Conservation (phyloP, 2,797 vertebrate genomes). For the Xenopus petersii region DNA sequence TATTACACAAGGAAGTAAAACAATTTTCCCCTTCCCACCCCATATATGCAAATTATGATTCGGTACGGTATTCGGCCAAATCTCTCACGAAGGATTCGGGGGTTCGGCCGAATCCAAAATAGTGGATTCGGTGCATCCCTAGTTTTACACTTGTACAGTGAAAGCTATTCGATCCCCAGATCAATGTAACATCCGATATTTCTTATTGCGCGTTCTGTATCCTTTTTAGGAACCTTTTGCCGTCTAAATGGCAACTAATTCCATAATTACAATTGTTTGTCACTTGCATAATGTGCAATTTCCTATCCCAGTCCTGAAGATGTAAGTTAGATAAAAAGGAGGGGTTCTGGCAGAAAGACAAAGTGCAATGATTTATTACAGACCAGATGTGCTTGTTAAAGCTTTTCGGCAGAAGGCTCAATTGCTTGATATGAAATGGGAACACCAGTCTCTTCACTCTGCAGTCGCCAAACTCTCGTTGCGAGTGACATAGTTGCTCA, state of each 20-base stretch:
- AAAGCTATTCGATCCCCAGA: conserved; percentile 69
- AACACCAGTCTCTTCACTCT: conserved; percentile 53
- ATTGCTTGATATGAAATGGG: conserved; percentile 66
- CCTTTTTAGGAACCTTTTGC: conserved; percentile 61
- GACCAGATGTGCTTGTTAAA: conserved; percentile 84
- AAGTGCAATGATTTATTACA: conserved; percentile 88
- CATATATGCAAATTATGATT: too few relatives aligned
- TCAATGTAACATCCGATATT: conserved; percentile 76
- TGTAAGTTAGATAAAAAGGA: conserved; percentile 88
- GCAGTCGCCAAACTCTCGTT: conserved; percentile 58
- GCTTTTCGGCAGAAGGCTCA: conserved; percentile 67
- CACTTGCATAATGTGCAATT: conserved; percentile 84
- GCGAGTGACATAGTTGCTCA: conserved; percentile 63
- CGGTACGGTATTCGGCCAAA: too few relatives aligned
- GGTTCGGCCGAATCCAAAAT: too few relatives aligned
- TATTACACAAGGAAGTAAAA: too few relatives aligned
- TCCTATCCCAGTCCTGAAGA: conserved; percentile 86
- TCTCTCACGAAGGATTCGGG: too few relatives aligned
- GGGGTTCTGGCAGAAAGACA: conserved; percentile 88
- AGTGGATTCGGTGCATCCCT: too few relatives aligned
- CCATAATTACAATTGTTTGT: conserved; percentile 94
- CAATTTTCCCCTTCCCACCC: too few relatives aligned
- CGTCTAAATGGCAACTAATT: conserved; percentile 87
- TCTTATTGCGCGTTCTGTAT: conserved; percentile 71
- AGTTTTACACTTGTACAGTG: conserved; percentile 72